Base-by-base conservation (phyloP, 2,113 vertebrate genomes). In the Nanorana parkeri region DNA sequence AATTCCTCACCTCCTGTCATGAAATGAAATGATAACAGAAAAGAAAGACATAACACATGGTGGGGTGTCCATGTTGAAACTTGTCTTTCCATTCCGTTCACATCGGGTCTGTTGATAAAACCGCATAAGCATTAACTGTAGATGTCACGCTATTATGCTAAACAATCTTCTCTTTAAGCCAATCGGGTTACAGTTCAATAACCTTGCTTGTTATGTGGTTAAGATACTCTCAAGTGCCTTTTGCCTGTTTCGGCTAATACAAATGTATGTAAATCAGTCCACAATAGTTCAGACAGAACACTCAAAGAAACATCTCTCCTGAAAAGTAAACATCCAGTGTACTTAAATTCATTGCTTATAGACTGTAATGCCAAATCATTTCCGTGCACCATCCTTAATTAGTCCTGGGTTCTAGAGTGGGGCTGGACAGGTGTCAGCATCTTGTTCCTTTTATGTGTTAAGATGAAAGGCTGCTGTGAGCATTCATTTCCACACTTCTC, bases 401-500 rank as follows among this genome's bases (percentile, higher is more conserved):
- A 83, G 82, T 29, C 54, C 61, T 0, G 0, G 36, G 83, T 79
- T 72, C 80, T 86, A 78, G 84, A 68, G 8, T 8, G 78, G 77
- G 8, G 0, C 0, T 1, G 67, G 67, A 24, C 2, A 26, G 74
- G 66, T 77, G 84, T 10, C 87, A 63, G 78, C 0, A 17, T 79
- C 67, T 10, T 6, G 67, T 85, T 83, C 16, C 0, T 78, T 20
- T 23, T 56, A 74, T 10, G 0, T 67, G 36, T 20, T 58, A 79
- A 63, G 54, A 77, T 86, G 52, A 71, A 68, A 88, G 85, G 47
- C 0, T 17, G 83, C 0, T 0, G 79, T 23, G 77, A 80, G 64
- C 0, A 13, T 68, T 82, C 24, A 8, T 83, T 84, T 63, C 79
- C 86, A 69, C 85, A 84, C 77, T 87, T 73, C 67, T 77, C 63